phyloP scores from a whole-genome alignment of 2,113 vertebrate genomes.

The Callipepla squamata region DNA sequence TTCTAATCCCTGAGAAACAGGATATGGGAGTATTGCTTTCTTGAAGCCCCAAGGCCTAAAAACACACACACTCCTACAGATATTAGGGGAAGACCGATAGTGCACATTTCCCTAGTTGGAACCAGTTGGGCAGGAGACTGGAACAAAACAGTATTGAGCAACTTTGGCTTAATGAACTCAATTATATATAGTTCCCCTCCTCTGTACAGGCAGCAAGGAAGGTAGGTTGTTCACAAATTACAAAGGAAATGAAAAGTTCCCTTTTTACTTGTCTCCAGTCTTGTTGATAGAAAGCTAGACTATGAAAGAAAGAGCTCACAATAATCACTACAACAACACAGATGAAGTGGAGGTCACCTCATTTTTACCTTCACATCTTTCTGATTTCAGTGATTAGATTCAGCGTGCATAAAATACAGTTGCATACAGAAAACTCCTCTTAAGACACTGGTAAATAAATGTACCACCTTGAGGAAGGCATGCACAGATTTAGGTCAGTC shows the following conservation, averaged over 20 bases:
- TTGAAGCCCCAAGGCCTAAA: background rate
- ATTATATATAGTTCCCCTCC: background rate
- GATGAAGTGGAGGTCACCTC: background rate
- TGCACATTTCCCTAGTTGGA: background rate
- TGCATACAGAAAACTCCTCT: background rate
- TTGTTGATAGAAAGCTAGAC: too few species aligned
- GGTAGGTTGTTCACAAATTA: background rate
- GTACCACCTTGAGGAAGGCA: rapidly evolving
- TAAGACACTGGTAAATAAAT: background rate
- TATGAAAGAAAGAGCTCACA: background rate
- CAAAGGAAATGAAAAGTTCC: background rate
- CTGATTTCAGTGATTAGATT: background rate
- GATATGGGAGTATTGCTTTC: background rate
- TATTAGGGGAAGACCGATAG: background rate
- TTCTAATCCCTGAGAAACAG: background rate
- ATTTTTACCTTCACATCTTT: background rate
- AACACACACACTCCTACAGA: background rate
- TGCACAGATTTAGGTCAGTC: background rate
- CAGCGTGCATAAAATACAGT: background rate
- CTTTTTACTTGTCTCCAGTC: background rate
- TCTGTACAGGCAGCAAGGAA: background rate
- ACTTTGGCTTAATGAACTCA: slow-evolving; percentile 66
- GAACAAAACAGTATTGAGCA: background rate
- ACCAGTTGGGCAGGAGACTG: background rate
- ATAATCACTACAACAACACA: background rate